Percentiles rank a stretch among this genome's conserved stretches.
Evolutionary conservation across 2,797 vertebrate genomes (phyloP).

Genomic region (Chelmon rostratus): DNA sequence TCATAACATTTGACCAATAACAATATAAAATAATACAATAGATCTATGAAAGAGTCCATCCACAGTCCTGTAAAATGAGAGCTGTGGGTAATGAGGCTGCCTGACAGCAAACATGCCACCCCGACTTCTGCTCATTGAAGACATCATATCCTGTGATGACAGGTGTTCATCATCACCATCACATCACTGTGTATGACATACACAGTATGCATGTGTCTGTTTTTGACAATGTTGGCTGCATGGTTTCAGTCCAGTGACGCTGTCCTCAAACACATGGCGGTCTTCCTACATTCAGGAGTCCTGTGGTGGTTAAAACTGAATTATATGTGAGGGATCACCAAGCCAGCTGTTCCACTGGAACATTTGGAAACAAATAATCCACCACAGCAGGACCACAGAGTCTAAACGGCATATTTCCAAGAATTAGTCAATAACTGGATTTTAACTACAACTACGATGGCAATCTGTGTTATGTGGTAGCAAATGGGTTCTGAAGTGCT

Average conservation of each 20-base stretch:
- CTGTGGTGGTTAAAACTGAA: neutral
- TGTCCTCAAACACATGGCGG: neutral
- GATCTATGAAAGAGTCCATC: slow-evolving; percentile 39
- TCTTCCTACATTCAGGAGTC: neutral
- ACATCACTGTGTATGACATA: neutral
- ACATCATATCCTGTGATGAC: slow-evolving; percentile 11
- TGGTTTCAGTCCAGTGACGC: slow-evolving; percentile 9
- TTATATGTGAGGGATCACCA: neutral
- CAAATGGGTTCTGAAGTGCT: neutral
- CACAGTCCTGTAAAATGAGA: slow-evolving; percentile 13
- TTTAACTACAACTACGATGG: slow-evolving; percentile 9
- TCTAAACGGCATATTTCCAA: slow-evolving; percentile 2
- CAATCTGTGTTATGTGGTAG: neutral
- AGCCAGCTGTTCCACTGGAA: slow-evolving; percentile 10
- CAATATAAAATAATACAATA: slow-evolving; percentile 50
- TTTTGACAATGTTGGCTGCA: slow-evolving; percentile 16
- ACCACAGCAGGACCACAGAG: neutral
- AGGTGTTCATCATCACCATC: slow-evolving; percentile 19
- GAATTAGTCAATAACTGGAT: slow-evolving; percentile 2
- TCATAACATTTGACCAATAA: slow-evolving; percentile 43
- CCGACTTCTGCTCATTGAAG: slow-evolving; percentile 25
- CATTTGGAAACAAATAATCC: neutral
- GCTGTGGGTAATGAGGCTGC: slow-evolving; percentile 66
- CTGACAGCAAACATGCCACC: slow-evolving; percentile 73
- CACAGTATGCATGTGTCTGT: neutral